These are phyloP conservation scores for Pempheris klunzingeri DNA, from an alignment of 2,797 vertebrate species.

Conservation along the genomic window DNA sequence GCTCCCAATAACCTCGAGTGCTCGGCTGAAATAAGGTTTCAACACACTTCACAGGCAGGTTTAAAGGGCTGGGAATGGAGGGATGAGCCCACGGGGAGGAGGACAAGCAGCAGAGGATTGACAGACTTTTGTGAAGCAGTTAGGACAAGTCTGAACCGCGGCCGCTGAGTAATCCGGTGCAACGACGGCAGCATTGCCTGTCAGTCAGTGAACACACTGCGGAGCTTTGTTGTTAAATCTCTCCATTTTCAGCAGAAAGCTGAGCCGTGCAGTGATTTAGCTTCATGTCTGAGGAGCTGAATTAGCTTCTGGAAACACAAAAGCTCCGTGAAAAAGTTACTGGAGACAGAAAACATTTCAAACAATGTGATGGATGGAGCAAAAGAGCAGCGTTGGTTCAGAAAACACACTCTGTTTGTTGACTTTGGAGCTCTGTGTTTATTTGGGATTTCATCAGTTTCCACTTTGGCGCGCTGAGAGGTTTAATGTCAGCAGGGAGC, in stretches of 20 bases:
- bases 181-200: background rate
- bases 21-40: slow-evolving; percentile 2
- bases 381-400: background rate
- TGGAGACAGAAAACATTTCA: slow-evolving; percentile 11
- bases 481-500: slow-evolving; percentile 10
- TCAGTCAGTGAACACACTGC: background rate
- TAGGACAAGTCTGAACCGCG: slow-evolving; percentile 19
- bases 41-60: background rate
- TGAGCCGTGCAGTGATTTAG: background rate
- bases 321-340: slow-evolving; percentile 1
- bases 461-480: slow-evolving; percentile 18
- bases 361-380: slow-evolving; percentile 6
- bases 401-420: slow-evolving; percentile 24
- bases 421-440: slow-evolving; percentile 32
- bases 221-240: background rate
- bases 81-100: slow-evolving; percentile 14
- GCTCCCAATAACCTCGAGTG: accelerated
- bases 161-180: background rate
- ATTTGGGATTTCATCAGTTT: slow-evolving; percentile 44
- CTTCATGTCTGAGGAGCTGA: background rate
- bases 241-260: background rate
- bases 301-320: slow-evolving; percentile 39
- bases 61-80: slow-evolving; percentile 1
- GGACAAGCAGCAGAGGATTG: slow-evolving; percentile 1
- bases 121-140: background rate